phyloP scores from a whole-genome alignment of 2,797 vertebrate genomes.

The Iguana delicatissima region DNA sequence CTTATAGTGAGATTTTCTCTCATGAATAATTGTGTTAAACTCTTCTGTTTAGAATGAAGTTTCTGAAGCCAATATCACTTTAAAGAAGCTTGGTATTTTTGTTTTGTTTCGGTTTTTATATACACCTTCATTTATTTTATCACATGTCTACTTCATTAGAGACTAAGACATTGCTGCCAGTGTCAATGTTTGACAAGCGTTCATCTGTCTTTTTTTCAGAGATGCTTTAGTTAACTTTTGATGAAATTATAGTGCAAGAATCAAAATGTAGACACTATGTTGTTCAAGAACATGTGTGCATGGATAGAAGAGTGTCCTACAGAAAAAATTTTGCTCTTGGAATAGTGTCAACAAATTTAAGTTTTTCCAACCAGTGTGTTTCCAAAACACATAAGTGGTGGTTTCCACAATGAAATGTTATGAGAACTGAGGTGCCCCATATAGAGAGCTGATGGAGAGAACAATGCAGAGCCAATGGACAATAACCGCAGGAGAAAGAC shows the following conservation, averaged over 20 bases:
- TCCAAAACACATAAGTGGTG: slow-evolving; percentile 3
- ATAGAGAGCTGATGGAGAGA: too few relatives aligned
- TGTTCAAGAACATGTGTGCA: neutral
- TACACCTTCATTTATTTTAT: slow-evolving; percentile 54
- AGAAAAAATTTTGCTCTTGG: neutral
- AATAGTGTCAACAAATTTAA: neutral
- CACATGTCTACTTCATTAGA: slow-evolving; percentile 70
- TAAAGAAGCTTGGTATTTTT: slow-evolving; percentile 5
- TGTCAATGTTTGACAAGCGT: slow-evolving; percentile 64
- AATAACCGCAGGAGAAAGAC: too few relatives aligned
- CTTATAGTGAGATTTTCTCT: slow-evolving; percentile 35
- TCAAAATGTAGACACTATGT: slow-evolving; percentile 24
- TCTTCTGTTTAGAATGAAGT: slow-evolving; percentile 42
- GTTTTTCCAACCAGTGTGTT: slow-evolving; percentile 6
- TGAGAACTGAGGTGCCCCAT: too few relatives aligned
- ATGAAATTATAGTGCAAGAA: slow-evolving; percentile 27
- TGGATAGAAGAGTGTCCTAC: neutral
- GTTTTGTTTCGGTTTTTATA: slow-evolving; percentile 27
- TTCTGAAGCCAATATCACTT: slow-evolving; percentile 66
- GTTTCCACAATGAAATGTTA: neutral
- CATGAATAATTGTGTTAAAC: slow-evolving; percentile 26
- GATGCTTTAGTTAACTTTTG: slow-evolving; percentile 64
- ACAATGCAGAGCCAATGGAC: too few relatives aligned
- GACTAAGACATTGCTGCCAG: slow-evolving; percentile 55
- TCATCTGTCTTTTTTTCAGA: slow-evolving; percentile 63